Conservation (phyloP, 1,140 invertebrate species). For the Pogonognathellus flavescens region DNA sequence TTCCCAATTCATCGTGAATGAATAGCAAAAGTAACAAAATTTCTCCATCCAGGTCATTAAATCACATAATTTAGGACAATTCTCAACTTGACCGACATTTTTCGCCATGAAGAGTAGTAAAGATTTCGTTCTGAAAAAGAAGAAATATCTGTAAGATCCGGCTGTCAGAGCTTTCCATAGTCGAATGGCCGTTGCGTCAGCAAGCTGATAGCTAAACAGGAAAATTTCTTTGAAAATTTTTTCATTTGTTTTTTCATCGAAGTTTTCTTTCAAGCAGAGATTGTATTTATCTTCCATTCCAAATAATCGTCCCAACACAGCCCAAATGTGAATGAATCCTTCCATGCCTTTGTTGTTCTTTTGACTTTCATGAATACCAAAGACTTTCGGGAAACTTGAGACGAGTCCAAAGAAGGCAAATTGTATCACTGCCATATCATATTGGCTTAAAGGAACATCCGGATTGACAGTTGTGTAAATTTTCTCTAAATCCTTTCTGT, state of each 20-base stretch:
- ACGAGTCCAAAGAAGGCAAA: constrained; percentile 63
- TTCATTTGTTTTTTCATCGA: constrained; percentile 55
- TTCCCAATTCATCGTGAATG: constrained; percentile 48
- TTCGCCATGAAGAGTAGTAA: constrained; percentile 57
- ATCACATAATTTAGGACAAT: background rate
- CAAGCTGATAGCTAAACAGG: constrained; percentile 58
- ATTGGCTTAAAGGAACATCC: constrained; percentile 63
- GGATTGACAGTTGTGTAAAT: constrained; percentile 63
- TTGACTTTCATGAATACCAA: constrained; percentile 56
- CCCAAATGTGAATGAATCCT: constrained; percentile 66
- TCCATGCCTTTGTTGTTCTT: constrained; percentile 42
- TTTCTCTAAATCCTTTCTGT: constrained; percentile 22
- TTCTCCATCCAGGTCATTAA: constrained; percentile 51
- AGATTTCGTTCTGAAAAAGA: constrained; percentile 57
- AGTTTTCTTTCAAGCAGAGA: constrained; percentile 58
- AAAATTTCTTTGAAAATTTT: constrained; percentile 59
- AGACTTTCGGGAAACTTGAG: constrained; percentile 53
- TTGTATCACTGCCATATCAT: constrained; percentile 63
- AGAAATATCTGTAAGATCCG: constrained; percentile 58
- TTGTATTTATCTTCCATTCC: constrained; percentile 65
- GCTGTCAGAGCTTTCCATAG: constrained; percentile 56
- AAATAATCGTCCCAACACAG: constrained; percentile 59
- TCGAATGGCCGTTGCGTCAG: constrained; percentile 37
- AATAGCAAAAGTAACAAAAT: constrained; percentile 53
- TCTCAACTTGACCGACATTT: constrained; percentile 52